Conservation (phyloP, 37 sponge, comb jelly and placozoan species). For the Eunapius fragilis region DNA sequence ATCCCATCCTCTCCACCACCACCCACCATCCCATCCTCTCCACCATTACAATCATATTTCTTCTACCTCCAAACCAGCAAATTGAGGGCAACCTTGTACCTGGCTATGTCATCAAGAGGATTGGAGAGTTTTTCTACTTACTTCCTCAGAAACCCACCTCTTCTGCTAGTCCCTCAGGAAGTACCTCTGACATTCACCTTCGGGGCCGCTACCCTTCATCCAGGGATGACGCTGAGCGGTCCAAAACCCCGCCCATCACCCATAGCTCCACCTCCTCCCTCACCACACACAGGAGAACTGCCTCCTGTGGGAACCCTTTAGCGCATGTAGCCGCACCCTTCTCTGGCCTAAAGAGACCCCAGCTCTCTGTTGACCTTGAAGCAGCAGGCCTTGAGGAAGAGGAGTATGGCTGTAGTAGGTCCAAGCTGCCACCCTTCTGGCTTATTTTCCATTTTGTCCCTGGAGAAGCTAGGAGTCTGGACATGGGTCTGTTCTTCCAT, state of each 20-base stretch:
- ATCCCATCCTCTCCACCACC: no score
- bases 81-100: constrained; percentile 31
- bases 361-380: no score
- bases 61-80: constrained; percentile 8
- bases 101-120: constrained; percentile 9
- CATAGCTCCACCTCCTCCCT: background rate
- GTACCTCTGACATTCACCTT: background rate
- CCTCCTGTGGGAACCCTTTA: constrained; percentile 17
- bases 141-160: constrained; percentile 14
- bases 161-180: background rate
- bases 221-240: background rate
- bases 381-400: no score
- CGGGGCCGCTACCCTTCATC: background rate
- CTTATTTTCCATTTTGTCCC: no score
- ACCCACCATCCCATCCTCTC: no score
- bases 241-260: constrained; percentile 27
- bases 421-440: no score
- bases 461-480: no score
- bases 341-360: background rate
- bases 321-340: background rate
- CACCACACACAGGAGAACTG: constrained; percentile 27
- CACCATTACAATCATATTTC: background rate
- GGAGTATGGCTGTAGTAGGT: no score
- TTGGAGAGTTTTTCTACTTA: constrained; percentile 34
- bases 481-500: no score